These are phyloP conservation scores for Drosophila colorata DNA, from an alignment of 2,888 invertebrate species.

Conservation along the genomic window DNA sequence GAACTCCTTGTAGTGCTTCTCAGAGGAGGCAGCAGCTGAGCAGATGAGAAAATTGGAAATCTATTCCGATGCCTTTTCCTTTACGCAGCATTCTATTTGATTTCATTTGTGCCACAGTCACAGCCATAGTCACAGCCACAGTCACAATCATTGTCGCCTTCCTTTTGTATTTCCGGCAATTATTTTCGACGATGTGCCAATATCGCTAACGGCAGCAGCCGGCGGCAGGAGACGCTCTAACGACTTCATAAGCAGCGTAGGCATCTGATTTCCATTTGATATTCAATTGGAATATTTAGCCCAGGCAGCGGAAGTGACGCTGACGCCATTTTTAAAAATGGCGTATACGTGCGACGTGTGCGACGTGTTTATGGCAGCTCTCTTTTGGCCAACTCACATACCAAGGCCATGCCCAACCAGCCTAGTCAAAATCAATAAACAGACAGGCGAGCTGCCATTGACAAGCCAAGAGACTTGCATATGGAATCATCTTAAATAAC, in stretches of 20 bases:
- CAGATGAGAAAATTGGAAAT: constrained; percentile 72
- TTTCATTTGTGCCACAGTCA: constrained; percentile 54
- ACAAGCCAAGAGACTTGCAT: constrained; percentile 28
- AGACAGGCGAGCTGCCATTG: constrained; percentile 10
- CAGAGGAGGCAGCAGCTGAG: constrained; percentile 16
- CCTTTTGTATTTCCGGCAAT: constrained; percentile 80
- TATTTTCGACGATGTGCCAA: constrained; percentile 77
- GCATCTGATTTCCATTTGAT: constrained; percentile 48
- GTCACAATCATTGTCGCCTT: constrained; percentile 45
- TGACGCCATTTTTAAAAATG: constrained; percentile 75
- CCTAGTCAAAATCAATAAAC: constrained; percentile 52
- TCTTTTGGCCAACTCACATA: constrained; percentile 52
- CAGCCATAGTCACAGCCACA: too few species aligned
- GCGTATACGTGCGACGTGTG: constrained; percentile 75
- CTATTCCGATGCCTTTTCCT: constrained; percentile 59
- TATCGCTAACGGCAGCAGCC: constrained; percentile 42
- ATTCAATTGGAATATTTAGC: constrained; percentile 67
- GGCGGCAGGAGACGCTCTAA: constrained; percentile 41
- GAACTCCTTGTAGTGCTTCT: constrained; percentile 67
- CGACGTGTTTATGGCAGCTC: constrained; percentile 72
- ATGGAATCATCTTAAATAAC: constrained; percentile 1
- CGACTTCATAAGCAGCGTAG: constrained; percentile 73
- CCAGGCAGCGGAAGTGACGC: constrained; percentile 60
- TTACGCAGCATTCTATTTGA: constrained; percentile 53
- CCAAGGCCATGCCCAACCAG: constrained; percentile 23